A percentile compares a stretch with the other conserved stretches of the same genome.
Evolutionary conservation across 2,888 invertebrate species (phyloP).

Genomic region (Lycia hirtaria): DNA sequence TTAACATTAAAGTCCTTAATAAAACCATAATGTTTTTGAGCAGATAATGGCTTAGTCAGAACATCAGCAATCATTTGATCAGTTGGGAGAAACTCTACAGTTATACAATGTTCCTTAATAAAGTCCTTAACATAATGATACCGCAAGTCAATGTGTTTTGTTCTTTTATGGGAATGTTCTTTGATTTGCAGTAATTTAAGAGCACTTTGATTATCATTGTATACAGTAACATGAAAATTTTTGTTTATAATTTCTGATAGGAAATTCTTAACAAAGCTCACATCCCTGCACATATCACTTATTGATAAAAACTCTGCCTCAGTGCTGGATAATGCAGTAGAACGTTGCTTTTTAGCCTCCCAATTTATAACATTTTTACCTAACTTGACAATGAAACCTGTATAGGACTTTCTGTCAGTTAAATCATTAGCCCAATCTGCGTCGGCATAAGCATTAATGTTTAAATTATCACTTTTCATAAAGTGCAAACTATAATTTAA

Average conservation of each 20-base stretch:
- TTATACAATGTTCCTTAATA: neutral
- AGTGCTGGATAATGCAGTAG: slow-evolving; percentile 29
- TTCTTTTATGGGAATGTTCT: slow-evolving; percentile 8
- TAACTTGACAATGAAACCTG: slow-evolving; percentile 36
- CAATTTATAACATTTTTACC: slow-evolving; percentile 27
- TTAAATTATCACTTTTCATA: neutral
- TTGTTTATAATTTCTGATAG: slow-evolving; percentile 2
- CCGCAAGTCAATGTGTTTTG: slow-evolving; percentile 2
- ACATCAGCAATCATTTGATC: slow-evolving; percentile 10
- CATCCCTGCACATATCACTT: slow-evolving; percentile 33
- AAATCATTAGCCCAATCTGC: slow-evolving; percentile 20
- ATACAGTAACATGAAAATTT: neutral
- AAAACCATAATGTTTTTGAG: neutral
- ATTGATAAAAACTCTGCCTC: slow-evolving; percentile 22
- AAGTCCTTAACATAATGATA: slow-evolving; percentile 8
- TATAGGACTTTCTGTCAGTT: slow-evolving; percentile 35
- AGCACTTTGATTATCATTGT: slow-evolving; percentile 8
- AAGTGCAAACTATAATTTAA: slow-evolving; percentile 23
- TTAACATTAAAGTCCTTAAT: too few species aligned
- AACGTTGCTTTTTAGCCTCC: slow-evolving; percentile 38
- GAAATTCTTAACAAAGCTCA: slow-evolving; percentile 5
- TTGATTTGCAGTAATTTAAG: too few species aligned
- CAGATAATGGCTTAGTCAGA: neutral
- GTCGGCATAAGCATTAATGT: slow-evolving; percentile 4
- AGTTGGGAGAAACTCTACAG: neutral